Conservation (phyloP, 2,113 vertebrate species). For the Sinocyclocheilus maitianheensis region DNA sequence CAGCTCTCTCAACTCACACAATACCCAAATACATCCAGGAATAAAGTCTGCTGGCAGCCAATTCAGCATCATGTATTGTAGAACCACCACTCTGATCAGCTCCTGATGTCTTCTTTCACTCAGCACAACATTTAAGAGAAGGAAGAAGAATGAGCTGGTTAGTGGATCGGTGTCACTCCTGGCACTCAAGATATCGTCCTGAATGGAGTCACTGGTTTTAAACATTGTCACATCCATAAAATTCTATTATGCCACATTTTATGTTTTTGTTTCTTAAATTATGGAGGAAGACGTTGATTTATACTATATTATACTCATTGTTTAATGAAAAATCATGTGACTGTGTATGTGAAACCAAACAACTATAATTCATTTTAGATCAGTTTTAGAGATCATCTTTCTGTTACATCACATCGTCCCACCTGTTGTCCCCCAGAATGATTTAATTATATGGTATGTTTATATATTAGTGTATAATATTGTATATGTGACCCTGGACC, state of each 20-base stretch:
- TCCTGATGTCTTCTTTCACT: background rate
- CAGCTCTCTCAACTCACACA: slow-evolving; percentile 43
- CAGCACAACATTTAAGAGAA: background rate
- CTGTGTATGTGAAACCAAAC: background rate
- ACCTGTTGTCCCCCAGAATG: background rate
- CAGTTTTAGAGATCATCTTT: background rate
- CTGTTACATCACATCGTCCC: background rate
- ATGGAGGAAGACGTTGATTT: background rate
- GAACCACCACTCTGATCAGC: background rate
- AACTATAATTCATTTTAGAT: background rate
- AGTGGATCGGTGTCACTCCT: background rate
- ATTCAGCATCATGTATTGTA: slow-evolving; percentile 7
- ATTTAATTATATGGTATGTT: background rate
- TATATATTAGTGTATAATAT: slow-evolving; percentile 1
- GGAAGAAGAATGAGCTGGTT: background rate
- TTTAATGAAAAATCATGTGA: background rate
- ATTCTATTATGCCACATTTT: background rate
- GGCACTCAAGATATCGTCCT: background rate
- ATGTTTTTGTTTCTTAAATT: background rate
- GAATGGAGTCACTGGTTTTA: background rate
- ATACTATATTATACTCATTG: no score
- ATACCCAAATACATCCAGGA: slow-evolving; percentile 21
- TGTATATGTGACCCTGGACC: background rate
- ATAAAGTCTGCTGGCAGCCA: slow-evolving; percentile 23
- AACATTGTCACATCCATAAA: background rate